phyloP scores from a whole-genome alignment of 2,113 vertebrate species.

The Rattus rattus region DNA sequence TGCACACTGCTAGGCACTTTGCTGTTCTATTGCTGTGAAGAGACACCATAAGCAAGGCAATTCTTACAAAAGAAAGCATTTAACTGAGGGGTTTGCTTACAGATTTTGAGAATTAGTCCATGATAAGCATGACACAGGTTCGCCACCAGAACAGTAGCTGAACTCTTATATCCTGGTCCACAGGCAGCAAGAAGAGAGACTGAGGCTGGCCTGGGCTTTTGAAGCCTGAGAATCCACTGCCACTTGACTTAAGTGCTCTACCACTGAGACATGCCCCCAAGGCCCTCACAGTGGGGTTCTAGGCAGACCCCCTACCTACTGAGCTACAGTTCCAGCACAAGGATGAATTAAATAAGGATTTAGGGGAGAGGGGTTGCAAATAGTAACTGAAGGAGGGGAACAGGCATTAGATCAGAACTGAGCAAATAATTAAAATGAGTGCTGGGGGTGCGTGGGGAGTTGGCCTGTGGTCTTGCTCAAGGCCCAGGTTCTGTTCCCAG shows the following conservation, averaged over 20 bases:
- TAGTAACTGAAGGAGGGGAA: background rate
- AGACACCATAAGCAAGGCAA: background rate
- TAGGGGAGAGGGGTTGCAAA: no score
- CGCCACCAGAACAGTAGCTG: background rate
- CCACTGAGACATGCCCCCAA: background rate
- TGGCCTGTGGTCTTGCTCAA: background rate
- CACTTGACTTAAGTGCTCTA: background rate
- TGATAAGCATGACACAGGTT: no score
- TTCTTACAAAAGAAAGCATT: background rate
- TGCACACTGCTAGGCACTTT: background rate
- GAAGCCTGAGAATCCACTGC: background rate
- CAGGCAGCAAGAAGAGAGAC: background rate
- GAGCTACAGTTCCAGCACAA: background rate
- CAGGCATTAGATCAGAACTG: background rate
- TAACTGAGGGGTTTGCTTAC: background rate
- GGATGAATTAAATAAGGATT: background rate
- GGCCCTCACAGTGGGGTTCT: background rate
- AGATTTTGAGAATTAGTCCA: background rate
- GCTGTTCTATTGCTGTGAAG: background rate
- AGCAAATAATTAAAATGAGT: background rate
- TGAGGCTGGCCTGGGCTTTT: no score
- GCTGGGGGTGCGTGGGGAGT: background rate
- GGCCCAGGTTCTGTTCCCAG: background rate
- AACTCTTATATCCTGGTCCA: background rate
- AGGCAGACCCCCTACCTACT: background rate